phyloP scores from a whole-genome alignment of 2,888 invertebrate species.

The Harpagoxenus sublaevis region DNA sequence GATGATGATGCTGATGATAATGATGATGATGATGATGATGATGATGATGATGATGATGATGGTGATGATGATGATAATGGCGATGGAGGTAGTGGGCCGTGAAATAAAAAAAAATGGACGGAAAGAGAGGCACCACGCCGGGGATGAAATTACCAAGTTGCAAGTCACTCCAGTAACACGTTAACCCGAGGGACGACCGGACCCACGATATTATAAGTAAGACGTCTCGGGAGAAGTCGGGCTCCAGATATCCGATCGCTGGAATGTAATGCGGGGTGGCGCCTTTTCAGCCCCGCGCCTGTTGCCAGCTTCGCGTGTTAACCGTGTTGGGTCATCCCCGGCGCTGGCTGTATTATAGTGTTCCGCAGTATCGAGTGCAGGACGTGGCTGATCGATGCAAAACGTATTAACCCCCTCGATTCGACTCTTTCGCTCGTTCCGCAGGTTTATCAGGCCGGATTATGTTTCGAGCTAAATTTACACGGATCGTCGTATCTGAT shows the following conservation, averaged over 20 bases:
- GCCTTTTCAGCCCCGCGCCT: slow-evolving; percentile 64
- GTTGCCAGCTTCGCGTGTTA: slow-evolving; percentile 69
- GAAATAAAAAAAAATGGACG: slow-evolving; percentile 70
- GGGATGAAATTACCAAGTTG: slow-evolving; percentile 84
- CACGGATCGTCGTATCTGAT: slow-evolving; percentile 50
- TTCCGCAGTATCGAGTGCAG: slow-evolving; percentile 70
- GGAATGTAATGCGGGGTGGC: slow-evolving; percentile 73
- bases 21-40: neutral
- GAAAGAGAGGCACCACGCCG: slow-evolving; percentile 77
- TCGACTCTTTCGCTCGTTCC: slow-evolving; percentile 57
- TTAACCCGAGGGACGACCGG: slow-evolving; percentile 71
- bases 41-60: slow-evolving; percentile 9
- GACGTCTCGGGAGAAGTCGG: slow-evolving; percentile 73
- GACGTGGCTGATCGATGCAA: slow-evolving; percentile 75
- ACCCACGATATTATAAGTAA: slow-evolving; percentile 77
- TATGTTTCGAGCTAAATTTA: slow-evolving; percentile 64
- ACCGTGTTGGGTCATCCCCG: slow-evolving; percentile 59
- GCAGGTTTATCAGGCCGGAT: slow-evolving; percentile 57
- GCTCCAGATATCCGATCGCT: slow-evolving; percentile 76
- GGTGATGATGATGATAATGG: slow-evolving; percentile 30
- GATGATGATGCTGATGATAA: slow-evolving; percentile 14
- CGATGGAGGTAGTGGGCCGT: slow-evolving; percentile 70
- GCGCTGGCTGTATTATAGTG: slow-evolving; percentile 46
- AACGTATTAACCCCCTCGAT: slow-evolving; percentile 67
- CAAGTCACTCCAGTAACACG: slow-evolving; percentile 82